Conservation (phyloP, 2,113 vertebrate species). For the Setophaga petechia region DNA sequence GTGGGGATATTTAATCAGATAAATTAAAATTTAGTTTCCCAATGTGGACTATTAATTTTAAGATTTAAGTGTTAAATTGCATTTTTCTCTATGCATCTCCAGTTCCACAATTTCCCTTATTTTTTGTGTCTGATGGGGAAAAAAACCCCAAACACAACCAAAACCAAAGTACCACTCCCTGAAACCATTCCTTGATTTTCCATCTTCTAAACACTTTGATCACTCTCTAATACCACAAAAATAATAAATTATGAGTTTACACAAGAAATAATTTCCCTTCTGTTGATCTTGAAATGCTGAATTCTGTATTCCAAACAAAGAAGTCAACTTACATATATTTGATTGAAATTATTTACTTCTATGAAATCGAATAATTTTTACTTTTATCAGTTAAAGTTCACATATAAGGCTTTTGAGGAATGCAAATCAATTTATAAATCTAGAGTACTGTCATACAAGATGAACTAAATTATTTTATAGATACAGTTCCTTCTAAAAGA, state of each 20-base stretch:
- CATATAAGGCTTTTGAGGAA: not conserved
- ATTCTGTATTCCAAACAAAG: not conserved
- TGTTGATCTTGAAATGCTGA: not conserved
- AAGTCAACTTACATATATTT: not conserved
- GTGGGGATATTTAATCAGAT: not conserved
- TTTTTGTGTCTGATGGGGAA: not conserved
- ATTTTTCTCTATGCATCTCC: not conserved
- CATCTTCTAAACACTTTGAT: not conserved
- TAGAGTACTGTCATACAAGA: not conserved
- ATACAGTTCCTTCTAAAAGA: not conserved
- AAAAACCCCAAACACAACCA: accelerated
- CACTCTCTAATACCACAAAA: not conserved
- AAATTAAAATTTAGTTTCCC: not conserved
- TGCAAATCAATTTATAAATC: not conserved
- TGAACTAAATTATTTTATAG: not conserved
- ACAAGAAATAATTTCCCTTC: not conserved
- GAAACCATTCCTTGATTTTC: not conserved
- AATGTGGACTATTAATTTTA: not conserved
- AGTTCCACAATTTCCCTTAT: not conserved
- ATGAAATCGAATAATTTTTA: not conserved
- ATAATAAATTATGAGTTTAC: not conserved
- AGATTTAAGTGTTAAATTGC: not conserved
- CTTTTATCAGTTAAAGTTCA: not conserved
- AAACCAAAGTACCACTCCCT: not conserved
- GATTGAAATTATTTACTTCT: not conserved